phyloP scores from a whole-genome alignment of 2,888 invertebrate species.

The Cenopis cana region DNA sequence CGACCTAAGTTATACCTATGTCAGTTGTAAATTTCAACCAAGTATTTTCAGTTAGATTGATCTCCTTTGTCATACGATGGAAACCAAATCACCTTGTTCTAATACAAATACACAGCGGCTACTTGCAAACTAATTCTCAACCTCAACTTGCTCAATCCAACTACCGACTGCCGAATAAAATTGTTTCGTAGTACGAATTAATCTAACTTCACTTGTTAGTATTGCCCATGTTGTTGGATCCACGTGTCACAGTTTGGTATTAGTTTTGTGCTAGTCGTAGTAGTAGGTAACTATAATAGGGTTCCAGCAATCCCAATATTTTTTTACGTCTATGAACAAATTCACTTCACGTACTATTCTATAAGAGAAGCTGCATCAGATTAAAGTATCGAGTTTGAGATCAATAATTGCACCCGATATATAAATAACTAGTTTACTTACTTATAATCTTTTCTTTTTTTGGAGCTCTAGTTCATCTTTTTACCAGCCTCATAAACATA shows the following conservation, averaged over 20 bases:
- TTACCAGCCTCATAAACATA: too few species aligned
- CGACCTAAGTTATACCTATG: background rate
- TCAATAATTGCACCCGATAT: too few species aligned
- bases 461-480: too few species aligned
- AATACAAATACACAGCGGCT: background rate
- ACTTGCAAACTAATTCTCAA: slow-evolving; percentile 26
- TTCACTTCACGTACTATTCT: too few species aligned
- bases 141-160: slow-evolving; percentile 23
- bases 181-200: slow-evolving; percentile 30
- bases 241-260: slow-evolving; percentile 20
- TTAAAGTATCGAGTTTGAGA: too few species aligned
- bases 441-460: too few species aligned
- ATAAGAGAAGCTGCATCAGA: too few species aligned
- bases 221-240: slow-evolving; percentile 1
- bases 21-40: background rate
- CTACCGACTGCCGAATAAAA: slow-evolving; percentile 26
- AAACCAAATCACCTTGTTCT: background rate
- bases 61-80: background rate
- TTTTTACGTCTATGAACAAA: too few species aligned
- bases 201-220: slow-evolving; percentile 31
- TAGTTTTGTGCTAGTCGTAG: slow-evolving; percentile 18
- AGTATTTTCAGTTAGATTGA: background rate
- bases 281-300: background rate
- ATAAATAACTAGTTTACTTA: too few species aligned
- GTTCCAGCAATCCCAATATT: background rate